Base-by-base conservation (phyloP, 2,888 invertebrate genomes). In the Coenonympha arcania region DNA sequence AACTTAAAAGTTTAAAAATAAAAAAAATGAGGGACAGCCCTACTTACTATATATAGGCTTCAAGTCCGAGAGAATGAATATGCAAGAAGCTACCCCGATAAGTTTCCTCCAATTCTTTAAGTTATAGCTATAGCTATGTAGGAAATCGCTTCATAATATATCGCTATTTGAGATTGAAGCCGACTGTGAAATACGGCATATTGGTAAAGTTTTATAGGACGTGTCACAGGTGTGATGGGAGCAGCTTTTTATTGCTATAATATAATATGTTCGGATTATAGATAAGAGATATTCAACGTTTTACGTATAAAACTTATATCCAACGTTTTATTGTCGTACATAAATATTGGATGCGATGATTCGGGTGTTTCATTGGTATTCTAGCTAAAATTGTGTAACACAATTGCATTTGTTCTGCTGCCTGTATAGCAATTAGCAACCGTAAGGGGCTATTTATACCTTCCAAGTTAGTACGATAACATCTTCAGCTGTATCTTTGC, bases 141-240 rank as follows among this genome's bases (percentile, higher is more conserved):
- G 67, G 70, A 74, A 78, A 79, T 79, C 72, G 73, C 65, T 71
- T 74, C 66, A 75, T 83, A 79, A 81, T 82, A 79, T 83, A 85
- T 83, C 76, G 82, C 73, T 69, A 69, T 83, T 82, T 77, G 79
- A 82, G 79, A 82, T 82, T 76, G 76, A 80, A 81, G 76, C 73
- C 66, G 78, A 79, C 76, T 78, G 74, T 80, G 80, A 85, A 78
- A 83, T 82, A 84, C 79, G 68, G 79, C 76, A 78, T 83, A 84
- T 84, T 83, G 84, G 81, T 75, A 83, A 84, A 85, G 83, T 85
- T 85, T 81, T 84, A 84, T 84, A 81, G 78, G 77, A 65, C 72
- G 71, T 76, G 79, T 82, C 79, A 75, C 79, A 79, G 79, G 77
- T 80, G 79, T 78, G 71, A 74, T 69, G 67, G 73, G 73, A 30